phyloP scores from a whole-genome alignment of 2,888 invertebrate genomes.

The Leucophora obtusa region DNA sequence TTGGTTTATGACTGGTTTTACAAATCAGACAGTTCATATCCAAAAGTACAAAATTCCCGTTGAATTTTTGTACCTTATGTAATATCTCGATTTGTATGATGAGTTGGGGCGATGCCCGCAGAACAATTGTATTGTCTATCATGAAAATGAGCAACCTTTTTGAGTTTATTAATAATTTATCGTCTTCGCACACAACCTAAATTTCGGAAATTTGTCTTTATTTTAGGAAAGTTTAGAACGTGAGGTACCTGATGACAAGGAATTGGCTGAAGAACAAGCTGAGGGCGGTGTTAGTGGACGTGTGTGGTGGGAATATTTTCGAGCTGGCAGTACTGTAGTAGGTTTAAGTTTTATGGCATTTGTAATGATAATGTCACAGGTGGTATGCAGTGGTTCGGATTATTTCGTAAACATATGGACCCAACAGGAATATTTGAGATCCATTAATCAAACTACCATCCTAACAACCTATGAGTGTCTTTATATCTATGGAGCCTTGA shows the following conservation, averaged over 20 bases:
- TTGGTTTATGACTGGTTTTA: no score
- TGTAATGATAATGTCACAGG: constrained; percentile 81
- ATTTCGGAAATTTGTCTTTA: neutral
- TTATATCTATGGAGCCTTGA: constrained; percentile 76
- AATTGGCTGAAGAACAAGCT: constrained; percentile 77
- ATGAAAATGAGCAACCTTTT: no score
- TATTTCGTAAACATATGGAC: constrained; percentile 83
- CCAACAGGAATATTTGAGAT: constrained; percentile 76
- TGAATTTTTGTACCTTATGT: no score
- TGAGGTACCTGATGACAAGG: constrained; percentile 71
- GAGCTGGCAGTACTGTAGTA: constrained; percentile 79
- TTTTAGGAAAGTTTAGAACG: constrained; percentile 71
- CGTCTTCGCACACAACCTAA: no score
- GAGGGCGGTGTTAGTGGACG: constrained; percentile 77
- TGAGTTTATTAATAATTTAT: no score
- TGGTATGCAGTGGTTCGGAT: constrained; percentile 81
- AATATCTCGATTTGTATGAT: no score
- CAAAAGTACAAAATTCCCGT: no score
- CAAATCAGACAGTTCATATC: no score
- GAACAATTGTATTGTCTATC: no score
- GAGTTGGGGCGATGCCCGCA: no score
- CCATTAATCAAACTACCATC: constrained; percentile 70
- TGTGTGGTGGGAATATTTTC: constrained; percentile 79
- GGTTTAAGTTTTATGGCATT: constrained; percentile 79
- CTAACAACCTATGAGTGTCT: constrained; percentile 76